These are phyloP conservation scores for Rhagium mordax DNA, from an alignment of 2,888 invertebrate species.

Conservation along the genomic window DNA sequence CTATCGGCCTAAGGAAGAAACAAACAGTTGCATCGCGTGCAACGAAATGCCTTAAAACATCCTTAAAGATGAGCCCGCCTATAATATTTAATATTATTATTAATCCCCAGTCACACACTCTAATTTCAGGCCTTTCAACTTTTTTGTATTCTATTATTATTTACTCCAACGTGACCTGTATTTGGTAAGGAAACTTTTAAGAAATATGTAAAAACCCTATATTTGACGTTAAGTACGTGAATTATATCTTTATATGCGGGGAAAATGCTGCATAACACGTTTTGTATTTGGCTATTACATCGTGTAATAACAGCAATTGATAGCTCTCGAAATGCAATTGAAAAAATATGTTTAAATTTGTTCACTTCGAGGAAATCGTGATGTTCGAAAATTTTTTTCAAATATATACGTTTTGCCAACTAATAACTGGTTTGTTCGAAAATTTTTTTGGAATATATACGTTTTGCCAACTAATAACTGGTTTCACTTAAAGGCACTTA, in stretches of 20 bases:
- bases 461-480: conserved; percentile 19
- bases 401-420: too few species aligned
- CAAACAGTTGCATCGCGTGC: conserved; percentile 52
- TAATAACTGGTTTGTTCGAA: too few species aligned
- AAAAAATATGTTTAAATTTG: conserved; percentile 46
- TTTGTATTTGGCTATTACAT: conserved; percentile 44
- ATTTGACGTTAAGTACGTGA: conserved; percentile 38
- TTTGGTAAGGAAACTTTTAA: conserved; percentile 40
- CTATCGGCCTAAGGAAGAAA: conserved; percentile 35
- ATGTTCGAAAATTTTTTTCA: conserved; percentile 37
- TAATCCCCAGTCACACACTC: conserved; percentile 43
- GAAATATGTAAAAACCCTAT: conserved; percentile 31
- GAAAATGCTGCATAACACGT: conserved; percentile 42
- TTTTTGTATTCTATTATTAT: conserved; percentile 47
- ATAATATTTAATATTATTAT: conserved; percentile 51
- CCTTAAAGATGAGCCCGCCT: conserved; percentile 48
- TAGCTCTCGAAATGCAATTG: conserved; percentile 37
- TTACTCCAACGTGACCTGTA: conserved; percentile 47
- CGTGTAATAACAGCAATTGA: conserved; percentile 31
- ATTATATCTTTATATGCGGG: conserved; percentile 40
- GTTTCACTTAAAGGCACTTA: conserved; percentile 7
- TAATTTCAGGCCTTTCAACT: conserved; percentile 48
- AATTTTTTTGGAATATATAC: conserved; percentile 26
- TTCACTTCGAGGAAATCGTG: conserved; percentile 50
- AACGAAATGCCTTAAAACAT: conserved; percentile 39